Evolutionary conservation across 2,888 invertebrate species (phyloP).

Genomic region (Alloplasta piceator): DNA sequence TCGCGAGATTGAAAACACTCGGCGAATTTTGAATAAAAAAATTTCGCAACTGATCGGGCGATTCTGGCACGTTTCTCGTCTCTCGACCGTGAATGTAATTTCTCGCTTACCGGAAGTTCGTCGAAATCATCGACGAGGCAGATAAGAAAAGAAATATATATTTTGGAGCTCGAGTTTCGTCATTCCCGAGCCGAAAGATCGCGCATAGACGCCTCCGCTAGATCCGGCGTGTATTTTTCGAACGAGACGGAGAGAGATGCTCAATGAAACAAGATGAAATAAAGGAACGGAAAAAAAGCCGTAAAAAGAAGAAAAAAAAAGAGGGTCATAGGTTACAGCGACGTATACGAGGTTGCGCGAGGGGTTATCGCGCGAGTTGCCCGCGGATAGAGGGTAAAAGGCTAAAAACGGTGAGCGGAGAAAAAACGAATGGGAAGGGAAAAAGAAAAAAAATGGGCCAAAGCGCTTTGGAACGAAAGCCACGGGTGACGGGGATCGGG

Average conservation of each 20-base stretch:
- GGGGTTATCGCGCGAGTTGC: conserved; percentile 61
- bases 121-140: too few relatives aligned
- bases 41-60: too few relatives aligned
- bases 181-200: too few relatives aligned
- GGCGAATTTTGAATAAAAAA: too few relatives aligned
- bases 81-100: too few relatives aligned
- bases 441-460: conserved; percentile 40
- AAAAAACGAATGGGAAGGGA: conserved; percentile 1
- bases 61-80: too few relatives aligned
- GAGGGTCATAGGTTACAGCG: conserved; percentile 68
- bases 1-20: too few relatives aligned
- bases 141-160: too few relatives aligned
- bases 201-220: not conserved
- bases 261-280: conserved; percentile 35
- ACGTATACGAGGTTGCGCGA: conserved; percentile 62
- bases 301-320: conserved; percentile 9
- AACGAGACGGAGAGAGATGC: conserved; percentile 49
- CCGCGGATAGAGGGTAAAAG: conserved; percentile 49
- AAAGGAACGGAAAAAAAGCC: conserved; percentile 7
- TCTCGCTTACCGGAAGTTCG: too few relatives aligned
- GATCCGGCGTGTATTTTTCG: conserved; percentile 53
- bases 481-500: conserved; percentile 37
- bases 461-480: conserved; percentile 46
- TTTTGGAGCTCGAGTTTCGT: too few relatives aligned
- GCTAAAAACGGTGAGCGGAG: conserved; percentile 44